These are phyloP conservation scores for Apostichopus parvimensis DNA, from an alignment of 35 echinoderm and acorn worm genomes.

Conservation along the genomic window DNA sequence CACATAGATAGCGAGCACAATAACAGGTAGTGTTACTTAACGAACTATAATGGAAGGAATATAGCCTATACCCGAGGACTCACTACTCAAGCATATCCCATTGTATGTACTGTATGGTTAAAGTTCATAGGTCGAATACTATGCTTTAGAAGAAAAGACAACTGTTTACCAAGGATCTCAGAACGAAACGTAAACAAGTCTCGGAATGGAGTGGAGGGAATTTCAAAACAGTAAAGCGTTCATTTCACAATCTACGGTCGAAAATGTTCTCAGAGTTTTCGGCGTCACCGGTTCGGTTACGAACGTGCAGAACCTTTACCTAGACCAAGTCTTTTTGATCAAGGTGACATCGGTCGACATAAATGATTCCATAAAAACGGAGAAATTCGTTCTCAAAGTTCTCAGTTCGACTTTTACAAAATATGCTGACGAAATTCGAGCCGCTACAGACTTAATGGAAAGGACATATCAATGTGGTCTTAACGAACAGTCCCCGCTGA, in stretches of 20 bases:
- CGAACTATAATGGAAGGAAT: no score
- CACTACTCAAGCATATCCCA: no score
- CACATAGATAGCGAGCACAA: no score
- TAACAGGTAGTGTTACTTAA: no score
- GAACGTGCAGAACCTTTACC: not conserved
- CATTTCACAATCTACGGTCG: not conserved
- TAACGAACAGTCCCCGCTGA: slow-evolving; percentile 8
- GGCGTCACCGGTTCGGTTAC: not conserved
- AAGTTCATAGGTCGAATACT: no score
- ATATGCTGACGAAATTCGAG: not conserved
- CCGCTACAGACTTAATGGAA: not conserved
- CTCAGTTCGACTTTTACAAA: slow-evolving; percentile 34
- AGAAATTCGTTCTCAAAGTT: not conserved
- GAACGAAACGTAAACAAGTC: not conserved
- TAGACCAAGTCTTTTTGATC: not conserved
- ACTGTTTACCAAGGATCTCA: no score
- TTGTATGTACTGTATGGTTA: no score
- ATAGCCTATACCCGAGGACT: no score
- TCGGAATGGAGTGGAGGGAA: slow-evolving; percentile 22
- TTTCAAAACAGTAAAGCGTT: not conserved
- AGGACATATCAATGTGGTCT: not conserved
- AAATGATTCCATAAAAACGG: no score
- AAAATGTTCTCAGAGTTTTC: not conserved
- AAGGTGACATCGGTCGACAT: not conserved
- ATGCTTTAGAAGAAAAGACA: no score